Evolutionary conservation across 2,113 vertebrate species (phyloP).

Genomic region (Phrynosoma platyrhinos): DNA sequence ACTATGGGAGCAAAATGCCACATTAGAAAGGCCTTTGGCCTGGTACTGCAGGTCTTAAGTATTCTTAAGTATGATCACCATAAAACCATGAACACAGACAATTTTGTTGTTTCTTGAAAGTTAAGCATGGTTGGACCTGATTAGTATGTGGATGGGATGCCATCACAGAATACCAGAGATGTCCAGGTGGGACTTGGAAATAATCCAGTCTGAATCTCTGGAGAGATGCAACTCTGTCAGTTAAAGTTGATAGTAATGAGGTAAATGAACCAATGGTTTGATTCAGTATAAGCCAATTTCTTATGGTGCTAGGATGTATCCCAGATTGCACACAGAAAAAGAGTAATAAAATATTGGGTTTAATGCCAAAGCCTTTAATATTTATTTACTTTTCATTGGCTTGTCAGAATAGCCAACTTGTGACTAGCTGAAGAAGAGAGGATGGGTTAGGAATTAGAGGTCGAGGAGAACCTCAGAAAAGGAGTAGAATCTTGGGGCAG

Average conservation of each 20-base stretch:
- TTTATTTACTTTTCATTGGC: background rate
- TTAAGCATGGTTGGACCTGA: too few species aligned
- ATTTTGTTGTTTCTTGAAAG: too few species aligned
- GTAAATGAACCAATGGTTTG: too few species aligned
- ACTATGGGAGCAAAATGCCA: background rate
- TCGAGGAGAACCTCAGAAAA: background rate
- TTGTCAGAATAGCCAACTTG: background rate
- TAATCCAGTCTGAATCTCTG: too few species aligned
- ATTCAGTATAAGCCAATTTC: too few species aligned
- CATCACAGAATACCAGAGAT: too few species aligned
- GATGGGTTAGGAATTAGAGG: background rate
- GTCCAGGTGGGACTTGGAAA: too few species aligned
- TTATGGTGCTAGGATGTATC: background rate
- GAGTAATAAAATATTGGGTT: background rate
- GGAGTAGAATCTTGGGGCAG: background rate
- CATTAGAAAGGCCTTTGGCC: background rate
- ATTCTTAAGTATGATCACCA: background rate
- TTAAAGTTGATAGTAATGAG: too few species aligned
- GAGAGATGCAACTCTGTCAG: too few species aligned
- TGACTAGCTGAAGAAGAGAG: background rate
- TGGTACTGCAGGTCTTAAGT: background rate
- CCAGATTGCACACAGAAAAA: background rate
- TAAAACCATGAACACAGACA: too few species aligned
- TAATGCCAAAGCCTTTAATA: background rate
- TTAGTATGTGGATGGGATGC: too few species aligned